Evolutionary conservation across 2,113 vertebrate genomes (phyloP).

Genomic region (Macaca mulatta): DNA sequence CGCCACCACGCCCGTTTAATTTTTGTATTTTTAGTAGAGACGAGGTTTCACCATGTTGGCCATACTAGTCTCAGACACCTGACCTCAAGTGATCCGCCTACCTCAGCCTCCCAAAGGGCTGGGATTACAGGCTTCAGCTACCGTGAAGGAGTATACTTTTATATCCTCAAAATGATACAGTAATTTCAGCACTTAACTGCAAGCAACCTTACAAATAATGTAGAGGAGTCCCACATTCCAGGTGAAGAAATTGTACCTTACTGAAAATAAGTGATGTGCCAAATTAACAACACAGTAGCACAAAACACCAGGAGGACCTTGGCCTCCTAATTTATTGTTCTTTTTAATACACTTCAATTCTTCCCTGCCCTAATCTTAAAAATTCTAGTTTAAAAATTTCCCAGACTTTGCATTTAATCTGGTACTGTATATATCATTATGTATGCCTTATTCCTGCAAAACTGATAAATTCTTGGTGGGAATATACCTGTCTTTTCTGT

Average conservation of each 20-base stretch:
- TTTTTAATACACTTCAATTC: constrained; percentile 2
- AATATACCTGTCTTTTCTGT: background rate
- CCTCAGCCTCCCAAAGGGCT: too few species aligned
- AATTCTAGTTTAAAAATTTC: constrained; percentile 33
- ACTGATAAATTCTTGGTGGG: background rate
- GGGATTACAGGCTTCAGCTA: too few species aligned
- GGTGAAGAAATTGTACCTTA: background rate
- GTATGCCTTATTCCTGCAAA: background rate
- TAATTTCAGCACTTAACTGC: background rate
- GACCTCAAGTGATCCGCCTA: too few species aligned
- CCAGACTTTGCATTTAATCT: background rate
- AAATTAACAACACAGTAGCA: background rate
- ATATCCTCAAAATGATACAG: background rate
- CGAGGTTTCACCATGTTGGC: too few species aligned
- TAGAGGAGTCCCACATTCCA: background rate
- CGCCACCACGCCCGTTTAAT: too few species aligned
- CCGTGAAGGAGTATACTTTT: background rate
- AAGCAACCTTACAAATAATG: background rate
- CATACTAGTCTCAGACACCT: too few species aligned
- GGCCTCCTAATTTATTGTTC: background rate
- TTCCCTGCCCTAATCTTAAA: background rate
- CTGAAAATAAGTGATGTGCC: background rate
- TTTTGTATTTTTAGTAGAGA: too few species aligned
- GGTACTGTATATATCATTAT: background rate
- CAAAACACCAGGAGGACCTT: background rate